These are phyloP conservation scores for Manis crassicaudata DNA, from an alignment of 2,797 vertebrate species.

Conservation along the genomic window DNA sequence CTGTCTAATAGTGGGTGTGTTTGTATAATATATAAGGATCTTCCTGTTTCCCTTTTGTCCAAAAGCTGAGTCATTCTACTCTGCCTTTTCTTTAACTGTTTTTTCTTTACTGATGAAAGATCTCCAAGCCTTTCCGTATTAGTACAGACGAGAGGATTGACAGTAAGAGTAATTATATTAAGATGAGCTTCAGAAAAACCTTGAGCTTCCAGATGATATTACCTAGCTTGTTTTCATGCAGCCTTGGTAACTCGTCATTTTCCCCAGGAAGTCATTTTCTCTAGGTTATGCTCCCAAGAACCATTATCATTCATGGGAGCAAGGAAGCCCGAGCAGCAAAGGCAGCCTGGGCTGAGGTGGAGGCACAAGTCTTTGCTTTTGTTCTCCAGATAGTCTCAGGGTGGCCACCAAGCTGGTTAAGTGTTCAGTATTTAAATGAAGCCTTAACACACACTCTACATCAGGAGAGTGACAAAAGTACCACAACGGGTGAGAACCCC, in stretches of 20 bases:
- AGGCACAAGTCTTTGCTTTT: not conserved
- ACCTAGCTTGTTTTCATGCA: not conserved
- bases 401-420: not conserved
- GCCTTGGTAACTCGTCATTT: not conserved
- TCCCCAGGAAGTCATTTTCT: not conserved
- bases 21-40: not conserved
- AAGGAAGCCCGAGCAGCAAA: rapidly evolving
- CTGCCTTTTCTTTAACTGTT: not conserved
- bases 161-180: not conserved
- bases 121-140: not conserved
- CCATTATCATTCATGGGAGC: not conserved
- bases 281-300: not conserved
- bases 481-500: not conserved
- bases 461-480: not conserved
- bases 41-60: not conserved
- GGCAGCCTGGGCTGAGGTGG: rapidly evolving
- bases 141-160: not conserved
- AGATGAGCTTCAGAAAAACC: not conserved
- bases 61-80: not conserved
- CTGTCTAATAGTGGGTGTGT: not conserved
- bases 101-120: not conserved
- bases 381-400: not conserved
- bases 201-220: not conserved
- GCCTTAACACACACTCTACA: not conserved
- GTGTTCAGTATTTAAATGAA: not conserved